Evolutionary conservation across 2,797 vertebrate species (phyloP).

Genomic region (Melanogrammus aeglefinus): DNA sequence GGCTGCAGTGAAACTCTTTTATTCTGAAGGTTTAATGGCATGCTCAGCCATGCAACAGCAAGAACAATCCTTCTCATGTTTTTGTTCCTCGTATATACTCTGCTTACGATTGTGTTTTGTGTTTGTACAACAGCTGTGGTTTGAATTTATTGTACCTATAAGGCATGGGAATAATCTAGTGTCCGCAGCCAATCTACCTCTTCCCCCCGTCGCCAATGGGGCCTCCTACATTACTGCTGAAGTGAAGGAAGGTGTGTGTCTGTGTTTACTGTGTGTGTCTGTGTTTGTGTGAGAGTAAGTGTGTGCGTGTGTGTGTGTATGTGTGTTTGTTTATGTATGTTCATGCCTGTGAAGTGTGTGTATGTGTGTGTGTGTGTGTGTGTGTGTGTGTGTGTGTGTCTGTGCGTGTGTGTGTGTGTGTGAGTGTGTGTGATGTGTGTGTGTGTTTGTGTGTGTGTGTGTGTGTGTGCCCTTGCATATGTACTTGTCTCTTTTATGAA

Average conservation of each 20-base stretch:
- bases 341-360: neutral
- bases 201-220: rapidly evolving
- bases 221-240: rapidly evolving
- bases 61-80: neutral
- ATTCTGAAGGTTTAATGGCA: neutral
- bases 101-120: neutral
- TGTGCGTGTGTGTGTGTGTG: no score
- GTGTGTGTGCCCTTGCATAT: no score
- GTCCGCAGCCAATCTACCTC: conserved; percentile 39
- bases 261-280: conserved; percentile 5
- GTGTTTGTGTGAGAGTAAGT: neutral
- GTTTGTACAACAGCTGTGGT: conserved; percentile 50
- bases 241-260: neutral
- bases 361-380: neutral
- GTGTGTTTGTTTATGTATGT: neutral
- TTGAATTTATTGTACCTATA: conserved; percentile 20
- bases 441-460: no score
- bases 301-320: neutral
- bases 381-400: no score
- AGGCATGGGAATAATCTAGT: rapidly evolving
- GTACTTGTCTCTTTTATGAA: no score
- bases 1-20: neutral
- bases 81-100: neutral
- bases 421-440: no score
- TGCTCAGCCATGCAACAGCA: neutral